Evolutionary conservation across 2,888 invertebrate species (phyloP).

Genomic region (Anthophora plumipes): DNA sequence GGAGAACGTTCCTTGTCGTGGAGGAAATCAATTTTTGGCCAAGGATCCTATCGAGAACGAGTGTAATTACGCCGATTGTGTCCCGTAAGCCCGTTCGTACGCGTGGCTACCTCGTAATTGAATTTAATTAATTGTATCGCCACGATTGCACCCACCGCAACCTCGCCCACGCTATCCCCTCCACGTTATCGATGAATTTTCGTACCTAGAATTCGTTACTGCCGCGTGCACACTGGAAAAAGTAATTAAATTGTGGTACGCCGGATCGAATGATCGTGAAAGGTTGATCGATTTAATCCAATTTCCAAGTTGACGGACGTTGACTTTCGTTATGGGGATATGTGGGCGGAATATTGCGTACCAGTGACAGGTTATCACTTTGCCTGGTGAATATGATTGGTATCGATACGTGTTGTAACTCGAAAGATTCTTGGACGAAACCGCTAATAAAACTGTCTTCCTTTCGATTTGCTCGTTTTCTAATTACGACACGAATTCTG

Average conservation of each 20-base stretch:
- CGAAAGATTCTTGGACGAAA: too few species aligned
- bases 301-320: not conserved
- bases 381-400: not conserved
- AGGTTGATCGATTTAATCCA: constrained; percentile 6
- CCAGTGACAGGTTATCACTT: not conserved
- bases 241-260: constrained; percentile 15
- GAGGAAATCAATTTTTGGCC: constrained; percentile 58
- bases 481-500: too few species aligned
- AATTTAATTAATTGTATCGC: constrained; percentile 66
- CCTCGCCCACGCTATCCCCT: not conserved
- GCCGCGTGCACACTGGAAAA: not conserved
- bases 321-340: not conserved
- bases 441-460: not conserved
- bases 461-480: not conserved
- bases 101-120: constrained; percentile 58
- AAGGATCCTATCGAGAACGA: constrained; percentile 31
- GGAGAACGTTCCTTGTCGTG: constrained; percentile 20
- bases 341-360: not conserved
- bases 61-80: constrained; percentile 61
- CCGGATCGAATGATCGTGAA: constrained; percentile 6
- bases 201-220: constrained; percentile 1
- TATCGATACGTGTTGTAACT: not conserved
- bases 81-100: constrained; percentile 53
- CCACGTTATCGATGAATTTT: constrained; percentile 13
- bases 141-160: not conserved